These are phyloP conservation scores for Hydractinia echinata DNA, from an alignment of 30 jellyfish, hydroid and myxozoan genomes.

Conservation along the genomic window DNA sequence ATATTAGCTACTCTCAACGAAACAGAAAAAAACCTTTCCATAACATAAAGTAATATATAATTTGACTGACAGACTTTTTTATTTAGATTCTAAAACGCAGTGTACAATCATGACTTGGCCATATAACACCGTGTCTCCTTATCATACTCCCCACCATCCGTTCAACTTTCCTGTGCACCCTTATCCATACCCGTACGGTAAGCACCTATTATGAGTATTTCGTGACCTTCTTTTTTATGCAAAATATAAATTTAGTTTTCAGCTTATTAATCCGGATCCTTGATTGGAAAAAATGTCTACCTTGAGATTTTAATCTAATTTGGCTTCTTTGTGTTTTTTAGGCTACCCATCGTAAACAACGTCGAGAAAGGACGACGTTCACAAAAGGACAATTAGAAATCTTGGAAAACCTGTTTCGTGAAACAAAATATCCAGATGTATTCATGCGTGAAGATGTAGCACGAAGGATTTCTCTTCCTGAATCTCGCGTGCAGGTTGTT, in stretches of 20 bases:
- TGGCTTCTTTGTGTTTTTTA: background rate
- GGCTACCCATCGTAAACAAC: conserved; percentile 93
- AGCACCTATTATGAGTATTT: background rate
- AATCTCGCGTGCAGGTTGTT: conserved; percentile 92
- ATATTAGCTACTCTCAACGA: too few species aligned
- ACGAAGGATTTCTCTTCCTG: conserved; percentile 83
- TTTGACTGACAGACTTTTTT: too few species aligned
- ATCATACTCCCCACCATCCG: conserved; percentile 86
- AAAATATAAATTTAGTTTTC: background rate
- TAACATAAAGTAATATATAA: too few species aligned
- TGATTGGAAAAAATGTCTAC: background rate
- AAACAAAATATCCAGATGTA: conserved; percentile 96
- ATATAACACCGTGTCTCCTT: conserved; percentile 80
- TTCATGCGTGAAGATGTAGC: conserved; percentile 99
- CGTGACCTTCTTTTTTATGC: background rate
- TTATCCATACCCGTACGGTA: conserved; percentile 74
- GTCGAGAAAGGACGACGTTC: conserved; percentile 94
- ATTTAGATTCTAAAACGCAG: too few species aligned
- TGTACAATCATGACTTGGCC: conserved; percentile 85
- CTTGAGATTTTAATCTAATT: background rate
- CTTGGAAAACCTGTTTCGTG: conserved; percentile 81
- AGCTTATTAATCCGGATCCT: too few species aligned
- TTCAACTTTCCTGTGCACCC: conserved; percentile 67
- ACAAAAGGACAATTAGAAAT: conserved; percentile 91
- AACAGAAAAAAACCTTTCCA: too few species aligned